These are phyloP conservation scores for Pammene aurita DNA, from an alignment of 2,888 invertebrate species.

Conservation along the genomic window DNA sequence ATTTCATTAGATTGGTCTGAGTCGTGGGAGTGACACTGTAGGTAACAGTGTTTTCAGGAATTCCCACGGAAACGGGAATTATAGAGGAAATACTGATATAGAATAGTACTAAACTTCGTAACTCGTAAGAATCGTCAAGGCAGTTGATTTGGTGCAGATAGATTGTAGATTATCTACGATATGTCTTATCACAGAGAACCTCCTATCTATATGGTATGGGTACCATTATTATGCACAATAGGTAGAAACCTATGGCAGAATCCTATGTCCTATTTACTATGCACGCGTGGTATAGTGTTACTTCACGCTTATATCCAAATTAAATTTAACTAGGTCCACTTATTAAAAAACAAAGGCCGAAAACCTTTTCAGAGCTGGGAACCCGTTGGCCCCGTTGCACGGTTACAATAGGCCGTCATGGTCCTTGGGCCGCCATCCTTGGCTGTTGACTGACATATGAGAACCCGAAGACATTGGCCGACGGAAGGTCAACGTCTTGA, in stretches of 20 bases:
- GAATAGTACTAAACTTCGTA: too few species aligned
- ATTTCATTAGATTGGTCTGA: too few species aligned
- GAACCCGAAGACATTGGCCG: constrained; percentile 33
- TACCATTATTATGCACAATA: too few species aligned
- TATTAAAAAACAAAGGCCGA: constrained; percentile 29
- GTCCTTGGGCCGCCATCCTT: constrained; percentile 28
- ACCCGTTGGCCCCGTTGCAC: constrained; percentile 27
- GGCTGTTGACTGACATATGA: constrained; percentile 30
- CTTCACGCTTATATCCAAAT: constrained; percentile 15
- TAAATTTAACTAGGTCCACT: constrained; percentile 3
- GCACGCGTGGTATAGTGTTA: constrained; percentile 15
- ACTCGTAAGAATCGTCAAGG: too few species aligned
- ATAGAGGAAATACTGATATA: too few species aligned
- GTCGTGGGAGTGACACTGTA: too few species aligned
- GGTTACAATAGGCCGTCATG: constrained; percentile 25
- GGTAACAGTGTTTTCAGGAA: too few species aligned
- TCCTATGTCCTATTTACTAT: not conserved
- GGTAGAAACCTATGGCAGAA: not conserved
- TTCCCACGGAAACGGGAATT: too few species aligned
- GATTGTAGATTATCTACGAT: too few species aligned
- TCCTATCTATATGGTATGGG: too few species aligned
- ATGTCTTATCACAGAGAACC: too few species aligned
- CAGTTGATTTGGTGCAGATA: too few species aligned
- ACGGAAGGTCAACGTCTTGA: constrained; percentile 31
- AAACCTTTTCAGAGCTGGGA: constrained; percentile 10